Evolutionary conservation across 1,140 invertebrate genomes (phyloP).

Genomic region (Muscidifurax raptorellus): DNA sequence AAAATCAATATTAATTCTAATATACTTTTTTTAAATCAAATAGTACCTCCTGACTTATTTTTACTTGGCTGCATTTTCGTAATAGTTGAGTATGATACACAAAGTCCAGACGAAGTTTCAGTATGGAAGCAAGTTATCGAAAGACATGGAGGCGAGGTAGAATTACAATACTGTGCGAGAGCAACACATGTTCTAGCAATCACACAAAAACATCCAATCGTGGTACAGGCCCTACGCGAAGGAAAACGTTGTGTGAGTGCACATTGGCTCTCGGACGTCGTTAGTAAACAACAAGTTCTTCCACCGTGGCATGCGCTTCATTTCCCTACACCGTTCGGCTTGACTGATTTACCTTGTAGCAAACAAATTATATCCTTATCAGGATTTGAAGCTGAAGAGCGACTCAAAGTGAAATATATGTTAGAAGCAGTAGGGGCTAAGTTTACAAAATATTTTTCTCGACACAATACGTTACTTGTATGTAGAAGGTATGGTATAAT

Average conservation of each 20-base stretch:
- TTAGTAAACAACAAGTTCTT: conserved; percentile 87
- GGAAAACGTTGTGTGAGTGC: conserved; percentile 92
- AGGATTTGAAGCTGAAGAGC: conserved; percentile 91
- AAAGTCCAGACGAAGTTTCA: conserved; percentile 79
- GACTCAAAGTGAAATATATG: conserved; percentile 87
- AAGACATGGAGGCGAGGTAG: conserved; percentile 93
- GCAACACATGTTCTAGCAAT: conserved; percentile 95
- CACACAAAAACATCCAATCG: conserved; percentile 90
- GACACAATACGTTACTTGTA: conserved; percentile 84
- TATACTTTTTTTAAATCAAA: conserved; percentile 60
- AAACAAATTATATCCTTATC: conserved; percentile 87
- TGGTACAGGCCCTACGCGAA: conserved; percentile 83
- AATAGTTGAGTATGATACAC: conserved; percentile 84
- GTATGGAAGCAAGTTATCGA: conserved; percentile 90
- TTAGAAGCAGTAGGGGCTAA: conserved; percentile 91
- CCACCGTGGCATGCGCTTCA: conserved; percentile 95
- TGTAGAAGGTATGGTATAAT: conserved; percentile 74
- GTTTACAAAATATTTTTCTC: conserved; percentile 83
- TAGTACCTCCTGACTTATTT: conserved; percentile 91
- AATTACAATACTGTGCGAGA: conserved; percentile 86
- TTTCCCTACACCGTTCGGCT: conserved; percentile 87
- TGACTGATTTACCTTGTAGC: conserved; percentile 78
- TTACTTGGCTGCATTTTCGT: conserved; percentile 94
- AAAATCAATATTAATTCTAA: neutral
- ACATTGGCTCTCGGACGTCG: conserved; percentile 95